These are phyloP conservation scores for Myopa testacea DNA, from an alignment of 2,888 invertebrate genomes.

Conservation along the genomic window DNA sequence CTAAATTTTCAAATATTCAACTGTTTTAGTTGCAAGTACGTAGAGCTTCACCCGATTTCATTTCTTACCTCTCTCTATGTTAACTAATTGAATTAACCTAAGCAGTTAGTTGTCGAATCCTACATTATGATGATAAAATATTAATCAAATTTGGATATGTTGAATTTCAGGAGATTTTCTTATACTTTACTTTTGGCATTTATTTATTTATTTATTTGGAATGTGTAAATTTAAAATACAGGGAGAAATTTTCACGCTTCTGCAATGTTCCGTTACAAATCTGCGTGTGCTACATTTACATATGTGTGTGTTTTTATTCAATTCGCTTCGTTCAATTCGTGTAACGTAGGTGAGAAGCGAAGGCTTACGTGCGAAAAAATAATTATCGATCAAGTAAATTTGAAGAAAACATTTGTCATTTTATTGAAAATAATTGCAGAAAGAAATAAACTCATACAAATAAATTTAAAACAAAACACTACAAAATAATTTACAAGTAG, in stretches of 20 bases:
- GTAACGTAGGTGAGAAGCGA: slow-evolving; percentile 46
- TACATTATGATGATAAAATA: slow-evolving; percentile 36
- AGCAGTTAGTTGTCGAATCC: slow-evolving; percentile 32
- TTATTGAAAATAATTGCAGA: slow-evolving; percentile 36
- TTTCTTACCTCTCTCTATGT: slow-evolving; percentile 1
- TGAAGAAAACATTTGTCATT: slow-evolving; percentile 40
- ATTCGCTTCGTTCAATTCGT: slow-evolving; percentile 58
- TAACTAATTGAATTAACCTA: slow-evolving; percentile 31
- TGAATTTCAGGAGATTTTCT: slow-evolving; percentile 58
- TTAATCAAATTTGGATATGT: slow-evolving; percentile 62
- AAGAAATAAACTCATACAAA: slow-evolving; percentile 38
- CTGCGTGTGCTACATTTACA: slow-evolving; percentile 17
- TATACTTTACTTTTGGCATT: slow-evolving; percentile 44
- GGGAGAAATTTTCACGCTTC: slow-evolving; percentile 40
- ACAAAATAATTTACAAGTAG: slow-evolving; percentile 14
- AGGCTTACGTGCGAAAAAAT: background rate
- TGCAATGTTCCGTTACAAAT: background rate
- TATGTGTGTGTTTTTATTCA: slow-evolving; percentile 49
- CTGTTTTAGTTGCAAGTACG: background rate
- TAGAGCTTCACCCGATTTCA: background rate
- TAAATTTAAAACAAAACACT: slow-evolving; percentile 24
- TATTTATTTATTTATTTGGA: slow-evolving; percentile 28
- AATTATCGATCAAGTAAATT: background rate
- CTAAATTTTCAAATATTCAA: background rate
- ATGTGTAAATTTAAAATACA: slow-evolving; percentile 27